These are phyloP conservation scores for Ormyrus labotus DNA, from an alignment of 2,888 invertebrate species.

Conservation along the genomic window DNA sequence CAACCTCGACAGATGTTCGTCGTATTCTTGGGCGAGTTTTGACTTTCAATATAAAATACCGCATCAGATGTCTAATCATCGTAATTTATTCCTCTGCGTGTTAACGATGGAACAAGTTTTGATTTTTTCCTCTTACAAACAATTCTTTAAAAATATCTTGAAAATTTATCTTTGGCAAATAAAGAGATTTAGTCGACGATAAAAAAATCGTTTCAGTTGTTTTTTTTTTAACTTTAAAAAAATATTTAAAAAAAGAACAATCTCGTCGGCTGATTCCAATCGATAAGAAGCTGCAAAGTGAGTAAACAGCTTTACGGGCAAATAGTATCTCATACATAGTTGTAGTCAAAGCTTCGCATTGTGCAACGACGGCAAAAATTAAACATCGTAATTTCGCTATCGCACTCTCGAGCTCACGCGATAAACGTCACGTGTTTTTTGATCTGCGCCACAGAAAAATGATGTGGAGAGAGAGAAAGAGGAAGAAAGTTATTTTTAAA, in stretches of 20 bases:
- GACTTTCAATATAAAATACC: background rate
- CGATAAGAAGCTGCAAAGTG: background rate
- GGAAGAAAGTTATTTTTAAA: background rate
- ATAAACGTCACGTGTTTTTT: slow-evolving; percentile 26
- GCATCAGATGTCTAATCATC: background rate
- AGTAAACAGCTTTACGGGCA: slow-evolving; percentile 5
- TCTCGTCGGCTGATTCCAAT: background rate
- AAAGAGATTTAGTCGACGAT: no score
- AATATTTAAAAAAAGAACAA: background rate
- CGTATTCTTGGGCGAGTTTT: background rate
- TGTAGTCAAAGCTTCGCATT: slow-evolving; percentile 13
- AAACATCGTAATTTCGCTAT: slow-evolving; percentile 13
- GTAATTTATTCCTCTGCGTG: background rate
- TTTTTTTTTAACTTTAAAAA: no score
- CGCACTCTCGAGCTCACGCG: background rate
- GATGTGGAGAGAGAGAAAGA: background rate
- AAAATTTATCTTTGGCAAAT: background rate
- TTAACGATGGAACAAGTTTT: no score
- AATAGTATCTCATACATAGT: background rate
- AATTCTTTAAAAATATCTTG: background rate
- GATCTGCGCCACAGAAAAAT: background rate
- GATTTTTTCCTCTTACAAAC: no score
- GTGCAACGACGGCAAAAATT: slow-evolving; percentile 22
- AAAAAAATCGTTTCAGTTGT: no score
- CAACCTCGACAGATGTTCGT: slow-evolving; percentile 52